A percentile compares a stretch with the other conserved stretches of the same genome.
Evolutionary conservation across 2,113 vertebrate genomes (phyloP).

Genomic region (Dolichallabes microphthalmus): DNA sequence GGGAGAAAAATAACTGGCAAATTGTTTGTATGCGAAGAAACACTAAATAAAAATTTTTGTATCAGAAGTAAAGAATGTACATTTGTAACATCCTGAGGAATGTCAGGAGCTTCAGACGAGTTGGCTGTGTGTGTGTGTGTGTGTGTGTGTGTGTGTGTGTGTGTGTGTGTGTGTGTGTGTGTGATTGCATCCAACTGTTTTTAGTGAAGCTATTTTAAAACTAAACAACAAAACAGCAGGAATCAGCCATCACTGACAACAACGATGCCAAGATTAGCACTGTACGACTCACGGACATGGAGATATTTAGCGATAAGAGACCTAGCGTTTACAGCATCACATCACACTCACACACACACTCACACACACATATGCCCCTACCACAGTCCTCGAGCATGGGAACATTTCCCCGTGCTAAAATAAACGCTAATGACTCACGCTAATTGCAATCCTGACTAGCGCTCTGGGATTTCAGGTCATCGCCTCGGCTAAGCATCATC

Average conservation of each 20-base stretch:
- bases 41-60: no score
- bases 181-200: not conserved
- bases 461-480: conserved; percentile 14
- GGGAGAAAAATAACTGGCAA: no score
- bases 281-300: not conserved
- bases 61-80: no score
- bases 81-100: not conserved
- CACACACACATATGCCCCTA: not conserved
- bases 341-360: not conserved
- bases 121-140: not conserved
- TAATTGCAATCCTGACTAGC: conserved; percentile 36
- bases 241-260: conserved; percentile 10
- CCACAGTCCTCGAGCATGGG: not conserved
- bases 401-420: conserved; percentile 34
- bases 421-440: conserved; percentile 24
- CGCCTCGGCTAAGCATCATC: conserved; percentile 14
- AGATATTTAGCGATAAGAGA: not conserved
- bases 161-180: conserved; percentile 9
- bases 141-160: conserved; percentile 15
- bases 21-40: no score
- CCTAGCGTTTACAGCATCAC: not conserved
- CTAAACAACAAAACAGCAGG: not conserved
- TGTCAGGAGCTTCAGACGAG: not conserved
- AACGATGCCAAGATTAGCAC: not conserved
- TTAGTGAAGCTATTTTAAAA: conserved; percentile 6